These are phyloP conservation scores for Steinernema carpocapsae DNA, from an alignment of 2,888 invertebrate species.

Conservation along the genomic window DNA sequence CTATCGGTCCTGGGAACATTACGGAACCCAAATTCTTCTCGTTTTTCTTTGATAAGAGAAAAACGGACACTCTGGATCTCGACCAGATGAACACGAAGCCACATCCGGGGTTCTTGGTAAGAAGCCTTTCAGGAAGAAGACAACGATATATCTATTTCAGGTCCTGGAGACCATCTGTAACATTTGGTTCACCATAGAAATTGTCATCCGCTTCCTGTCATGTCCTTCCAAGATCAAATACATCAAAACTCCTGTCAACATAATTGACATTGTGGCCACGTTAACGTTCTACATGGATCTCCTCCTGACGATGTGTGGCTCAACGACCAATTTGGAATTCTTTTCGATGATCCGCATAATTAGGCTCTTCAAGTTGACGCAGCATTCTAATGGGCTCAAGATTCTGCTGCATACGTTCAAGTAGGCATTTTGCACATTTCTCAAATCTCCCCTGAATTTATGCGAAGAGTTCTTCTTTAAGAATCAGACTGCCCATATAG, in stretches of 20 bases:
- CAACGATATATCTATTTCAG: slow-evolving; percentile 78
- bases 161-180: slow-evolving; percentile 86
- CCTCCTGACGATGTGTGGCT: slow-evolving; percentile 63
- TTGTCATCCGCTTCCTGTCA: slow-evolving; percentile 84
- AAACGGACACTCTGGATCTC: slow-evolving; percentile 54
- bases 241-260: slow-evolving; percentile 90
- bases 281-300: slow-evolving; percentile 96
- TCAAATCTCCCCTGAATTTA: slow-evolving; percentile 70
- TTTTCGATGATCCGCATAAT: slow-evolving; percentile 71
- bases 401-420: slow-evolving; percentile 85
- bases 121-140: slow-evolving; percentile 57
- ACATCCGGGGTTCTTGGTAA: slow-evolving; percentile 64
- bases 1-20: no score
- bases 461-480: no score
- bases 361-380: slow-evolving; percentile 71
- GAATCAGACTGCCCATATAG: no score
- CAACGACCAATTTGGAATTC: slow-evolving; percentile 74
- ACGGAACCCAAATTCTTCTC: background rate
- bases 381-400: slow-evolving; percentile 77
- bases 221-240: slow-evolving; percentile 84
- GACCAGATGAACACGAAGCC: slow-evolving; percentile 64
- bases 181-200: slow-evolving; percentile 75
- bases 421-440: slow-evolving; percentile 70
- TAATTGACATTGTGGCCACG: slow-evolving; percentile 98
- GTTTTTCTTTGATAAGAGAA: slow-evolving; percentile 49